Percentiles rank a stretch among this genome's conserved stretches.
These are phyloP conservation scores for Platysteira castanea DNA, from an alignment of 2,113 vertebrate species.

Conservation along the genomic window DNA sequence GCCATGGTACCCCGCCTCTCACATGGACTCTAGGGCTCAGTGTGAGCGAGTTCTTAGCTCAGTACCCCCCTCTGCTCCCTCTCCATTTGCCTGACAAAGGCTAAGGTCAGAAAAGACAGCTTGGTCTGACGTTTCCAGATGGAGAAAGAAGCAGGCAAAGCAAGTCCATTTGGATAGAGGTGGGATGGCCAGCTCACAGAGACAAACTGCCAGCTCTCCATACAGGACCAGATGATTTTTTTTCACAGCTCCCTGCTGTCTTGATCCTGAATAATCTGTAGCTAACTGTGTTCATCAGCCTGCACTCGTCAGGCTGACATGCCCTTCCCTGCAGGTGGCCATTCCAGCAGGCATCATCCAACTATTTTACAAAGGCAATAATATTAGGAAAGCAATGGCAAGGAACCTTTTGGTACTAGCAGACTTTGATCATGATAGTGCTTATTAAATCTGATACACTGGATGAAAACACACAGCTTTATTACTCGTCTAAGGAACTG, in stretches of 20 bases:
- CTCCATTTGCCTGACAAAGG: background rate
- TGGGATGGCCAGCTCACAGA: background rate
- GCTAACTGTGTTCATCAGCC: background rate
- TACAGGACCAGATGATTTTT: background rate
- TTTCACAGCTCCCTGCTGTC: background rate
- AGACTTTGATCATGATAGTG: background rate
- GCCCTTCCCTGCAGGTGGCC: background rate
- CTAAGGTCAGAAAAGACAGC: background rate
- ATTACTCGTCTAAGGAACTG: background rate
- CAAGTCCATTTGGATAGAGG: background rate
- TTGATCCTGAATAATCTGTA: slow-evolving; percentile 13
- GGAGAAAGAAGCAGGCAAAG: background rate
- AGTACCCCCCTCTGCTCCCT: no score
- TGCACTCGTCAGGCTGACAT: background rate
- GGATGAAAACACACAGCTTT: background rate
- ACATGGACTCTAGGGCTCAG: background rate
- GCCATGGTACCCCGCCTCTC: rapidly evolving
- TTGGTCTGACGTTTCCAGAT: background rate
- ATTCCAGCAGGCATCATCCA: background rate
- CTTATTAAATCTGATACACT: background rate
- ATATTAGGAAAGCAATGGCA: background rate
- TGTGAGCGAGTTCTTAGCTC: background rate
- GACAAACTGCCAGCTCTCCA: background rate
- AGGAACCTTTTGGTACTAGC: background rate
- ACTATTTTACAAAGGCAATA: background rate